Percentiles rank a stretch among this genome's conserved stretches.
Evolutionary conservation across 53 echinoderm and acorn worm genomes (phyloP).

Genomic region (Stichopus horrens): DNA sequence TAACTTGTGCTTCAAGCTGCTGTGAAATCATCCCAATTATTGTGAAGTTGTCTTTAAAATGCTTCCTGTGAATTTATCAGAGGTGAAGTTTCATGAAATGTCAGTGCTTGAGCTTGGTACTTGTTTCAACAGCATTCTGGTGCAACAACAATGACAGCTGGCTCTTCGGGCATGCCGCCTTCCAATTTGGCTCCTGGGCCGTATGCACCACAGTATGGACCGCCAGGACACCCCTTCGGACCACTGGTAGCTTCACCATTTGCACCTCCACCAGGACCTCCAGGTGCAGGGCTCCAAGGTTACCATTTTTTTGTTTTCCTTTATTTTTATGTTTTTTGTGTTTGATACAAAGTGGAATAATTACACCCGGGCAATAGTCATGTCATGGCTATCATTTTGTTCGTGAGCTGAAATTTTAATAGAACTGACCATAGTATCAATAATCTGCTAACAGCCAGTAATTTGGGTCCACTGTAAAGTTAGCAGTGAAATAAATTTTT

Average conservation of each 20-base stretch:
- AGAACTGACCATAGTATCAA: no score
- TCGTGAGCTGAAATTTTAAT: no score
- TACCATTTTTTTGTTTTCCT: neutral
- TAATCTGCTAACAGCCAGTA: no score
- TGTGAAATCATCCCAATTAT: no score
- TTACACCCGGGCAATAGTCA: neutral
- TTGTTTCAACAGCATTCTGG: conserved; percentile 72
- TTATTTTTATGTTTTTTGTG: neutral
- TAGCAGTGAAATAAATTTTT: no score
- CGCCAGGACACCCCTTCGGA: neutral
- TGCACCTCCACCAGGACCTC: conserved; percentile 53
- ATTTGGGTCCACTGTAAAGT: no score
- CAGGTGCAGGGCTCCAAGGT: conserved; percentile 48
- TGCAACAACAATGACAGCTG: conserved; percentile 58
- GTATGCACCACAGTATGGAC: conserved; percentile 53
- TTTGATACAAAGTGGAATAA: neutral
- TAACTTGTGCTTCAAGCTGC: no score
- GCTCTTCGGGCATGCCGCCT: conserved; percentile 39
- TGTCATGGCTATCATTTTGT: neutral
- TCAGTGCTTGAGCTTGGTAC: no score
- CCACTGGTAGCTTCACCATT: conserved; percentile 28
- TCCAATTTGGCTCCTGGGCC: conserved; percentile 60
- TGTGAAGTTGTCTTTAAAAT: no score
- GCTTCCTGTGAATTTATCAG: no score
- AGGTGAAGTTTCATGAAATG: no score